Evolutionary conservation across 2,797 vertebrate species (phyloP).

Genomic region (Perodicticus potto): DNA sequence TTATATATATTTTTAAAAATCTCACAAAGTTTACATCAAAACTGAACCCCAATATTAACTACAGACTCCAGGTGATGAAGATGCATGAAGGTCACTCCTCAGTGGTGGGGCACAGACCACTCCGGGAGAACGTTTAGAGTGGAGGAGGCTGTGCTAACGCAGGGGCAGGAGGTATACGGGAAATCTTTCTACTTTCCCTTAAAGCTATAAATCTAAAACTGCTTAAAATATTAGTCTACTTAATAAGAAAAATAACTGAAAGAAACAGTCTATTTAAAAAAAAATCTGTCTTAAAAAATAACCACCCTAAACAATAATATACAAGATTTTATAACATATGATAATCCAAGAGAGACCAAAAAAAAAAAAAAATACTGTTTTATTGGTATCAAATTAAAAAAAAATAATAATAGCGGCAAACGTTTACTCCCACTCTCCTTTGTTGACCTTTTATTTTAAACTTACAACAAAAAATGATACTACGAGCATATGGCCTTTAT

Average conservation of each 20-base stretch:
- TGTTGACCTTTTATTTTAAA: neutral
- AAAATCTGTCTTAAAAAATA: neutral
- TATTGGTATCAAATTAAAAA: neutral
- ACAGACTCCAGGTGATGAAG: neutral
- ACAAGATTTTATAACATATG: neutral
- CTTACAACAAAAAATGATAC: neutral
- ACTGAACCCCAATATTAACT: neutral
- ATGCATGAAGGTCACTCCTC: neutral
- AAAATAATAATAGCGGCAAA: neutral
- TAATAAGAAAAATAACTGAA: neutral
- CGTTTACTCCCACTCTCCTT: neutral
- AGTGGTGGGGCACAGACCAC: too few species aligned
- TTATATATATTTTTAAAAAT: neutral
- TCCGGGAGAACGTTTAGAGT: neutral
- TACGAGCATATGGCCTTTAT: neutral
- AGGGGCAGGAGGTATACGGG: rapidly evolving
- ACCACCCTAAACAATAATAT: neutral
- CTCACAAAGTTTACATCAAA: neutral
- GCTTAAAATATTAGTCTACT: neutral
- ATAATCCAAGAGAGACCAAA: neutral
- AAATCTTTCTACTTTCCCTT: neutral
- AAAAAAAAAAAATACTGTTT: rapidly evolving
- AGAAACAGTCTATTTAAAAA: neutral
- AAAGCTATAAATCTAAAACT: neutral
- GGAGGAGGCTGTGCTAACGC: rapidly evolving